Evolutionary conservation across 2,888 invertebrate genomes (phyloP).

Genomic region (Noctua comes): DNA sequence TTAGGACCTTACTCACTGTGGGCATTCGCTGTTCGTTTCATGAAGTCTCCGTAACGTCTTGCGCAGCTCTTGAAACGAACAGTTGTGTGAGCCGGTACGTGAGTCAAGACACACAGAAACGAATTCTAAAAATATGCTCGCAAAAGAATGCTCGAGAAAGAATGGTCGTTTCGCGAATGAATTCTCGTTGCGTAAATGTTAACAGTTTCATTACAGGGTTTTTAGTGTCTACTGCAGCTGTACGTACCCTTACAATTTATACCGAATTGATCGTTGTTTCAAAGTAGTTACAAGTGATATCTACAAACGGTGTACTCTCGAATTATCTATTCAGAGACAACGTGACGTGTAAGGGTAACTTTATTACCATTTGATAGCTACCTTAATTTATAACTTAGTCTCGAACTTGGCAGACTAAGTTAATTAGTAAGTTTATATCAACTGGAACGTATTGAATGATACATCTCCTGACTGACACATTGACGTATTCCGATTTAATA

Average conservation of each 20-base stretch:
- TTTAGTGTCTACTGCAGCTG: conserved; percentile 12
- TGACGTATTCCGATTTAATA: not conserved
- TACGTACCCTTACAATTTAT: conserved; percentile 10
- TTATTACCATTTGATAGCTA: conserved; percentile 47
- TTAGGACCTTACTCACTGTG: not conserved
- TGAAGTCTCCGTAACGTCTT: not conserved
- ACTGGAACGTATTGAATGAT: conserved; percentile 42
- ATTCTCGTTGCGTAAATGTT: not conserved
- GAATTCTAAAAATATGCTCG: not conserved
- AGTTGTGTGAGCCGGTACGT: not conserved
- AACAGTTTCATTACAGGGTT: not conserved
- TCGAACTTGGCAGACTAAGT: conserved; percentile 50
- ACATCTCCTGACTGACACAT: not conserved
- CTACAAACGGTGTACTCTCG: conserved; percentile 37
- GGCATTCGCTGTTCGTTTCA: not conserved
- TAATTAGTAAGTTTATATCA: conserved; percentile 46
- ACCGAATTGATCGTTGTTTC: conserved; percentile 31
- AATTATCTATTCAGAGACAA: conserved; percentile 45
- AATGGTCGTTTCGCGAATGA: not conserved
- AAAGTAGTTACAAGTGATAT: conserved; percentile 44
- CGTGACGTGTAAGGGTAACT: conserved; percentile 45
- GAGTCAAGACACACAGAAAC: not conserved
- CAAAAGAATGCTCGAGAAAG: not conserved
- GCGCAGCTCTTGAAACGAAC: not conserved
- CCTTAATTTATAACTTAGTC: conserved; percentile 47